A percentile compares a stretch with the other conserved stretches of the same genome.
These are phyloP conservation scores for Phthorimaea operculella DNA, from an alignment of 1,140 invertebrate species.

Conservation along the genomic window DNA sequence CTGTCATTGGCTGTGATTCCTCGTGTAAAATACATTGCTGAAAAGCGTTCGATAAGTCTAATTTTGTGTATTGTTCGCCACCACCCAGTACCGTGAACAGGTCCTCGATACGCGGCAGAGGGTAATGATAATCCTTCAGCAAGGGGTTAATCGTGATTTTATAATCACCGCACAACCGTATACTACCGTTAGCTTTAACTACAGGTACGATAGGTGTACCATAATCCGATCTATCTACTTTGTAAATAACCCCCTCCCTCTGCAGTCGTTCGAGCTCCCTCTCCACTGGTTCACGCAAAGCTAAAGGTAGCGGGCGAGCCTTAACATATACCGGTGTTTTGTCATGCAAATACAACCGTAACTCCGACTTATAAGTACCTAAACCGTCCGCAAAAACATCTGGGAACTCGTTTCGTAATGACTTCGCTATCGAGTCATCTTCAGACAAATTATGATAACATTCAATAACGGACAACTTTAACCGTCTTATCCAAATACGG, in stretches of 20 bases:
- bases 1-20: constrained; percentile 24
- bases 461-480: constrained; percentile 17
- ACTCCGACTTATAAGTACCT: constrained; percentile 1
- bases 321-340: constrained; percentile 4
- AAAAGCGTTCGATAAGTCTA: constrained; percentile 26
- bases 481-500: constrained; percentile 23
- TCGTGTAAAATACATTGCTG: constrained; percentile 22
- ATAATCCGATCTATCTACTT: constrained; percentile 8
- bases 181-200: constrained; percentile 4
- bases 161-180: constrained; percentile 13
- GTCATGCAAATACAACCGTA: constrained; percentile 4
- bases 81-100: constrained; percentile 16
- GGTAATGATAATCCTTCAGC: constrained; percentile 24
- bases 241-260: constrained; percentile 5
- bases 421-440: constrained; percentile 13
- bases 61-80: constrained; percentile 29
- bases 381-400: constrained; percentile 8
- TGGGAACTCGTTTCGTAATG: constrained; percentile 15
- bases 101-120: constrained; percentile 9
- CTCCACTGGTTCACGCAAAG: background rate
- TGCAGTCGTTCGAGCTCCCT: constrained; percentile 8
- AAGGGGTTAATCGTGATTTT: constrained; percentile 20
- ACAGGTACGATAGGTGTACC: constrained; percentile 3
- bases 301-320: constrained; percentile 2
- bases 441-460: constrained; percentile 14